Base-by-base conservation (phyloP, 2,797 vertebrate genomes). In the Pseudocheirus occidentalis region DNA sequence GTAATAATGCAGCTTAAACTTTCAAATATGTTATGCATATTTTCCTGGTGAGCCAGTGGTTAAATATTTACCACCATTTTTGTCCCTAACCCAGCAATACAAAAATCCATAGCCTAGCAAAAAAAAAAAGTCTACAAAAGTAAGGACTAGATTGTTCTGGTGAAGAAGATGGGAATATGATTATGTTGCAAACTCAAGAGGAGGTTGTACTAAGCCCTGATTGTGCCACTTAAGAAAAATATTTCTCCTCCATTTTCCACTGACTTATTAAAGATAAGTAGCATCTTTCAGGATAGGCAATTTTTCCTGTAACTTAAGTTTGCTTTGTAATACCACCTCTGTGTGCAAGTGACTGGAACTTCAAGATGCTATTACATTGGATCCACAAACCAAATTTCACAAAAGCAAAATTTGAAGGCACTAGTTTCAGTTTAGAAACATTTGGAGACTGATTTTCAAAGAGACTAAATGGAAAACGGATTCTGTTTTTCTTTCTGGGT, bases 391-490 rank as follows among this genome's bases (percentile, higher is more conserved):
- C 52, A 90, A 55, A 55, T 16, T 90, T 54, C 54, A 55, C 54
- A 53, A 90, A 55, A 55, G 52, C 54, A 90, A 90, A 90, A 90
- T 53, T 53, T 16, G 53, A 1, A 55, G 52, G 34, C 54, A 55
- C 28, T 53, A 55, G 34, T 29, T 90, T 90, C 90, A 90, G 9
- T 90, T 31, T 90, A 31, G 34, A 55, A 90, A 90, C 18, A 34
- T 55, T 54, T 34, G 7, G 90, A n/a, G 34, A 6, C 6, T 90
- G 28, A 90, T 90, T 90, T 90, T 95, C 92, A 91, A 95, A 97
- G 6, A 97, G 91, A 97, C 92, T 87, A 93, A 94, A 95, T 14
- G 59, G 52, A 46, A 94, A 94, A 95, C 93, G 56, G 55, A 56
- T 81, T 50, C 93, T 54, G 53, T 40, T 55, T 27, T 3, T 95